A percentile compares a stretch with the other conserved stretches of the same genome.
These are phyloP conservation scores for Sphecodes monilicornis DNA, from an alignment of 2,888 invertebrate species.

Conservation along the genomic window DNA sequence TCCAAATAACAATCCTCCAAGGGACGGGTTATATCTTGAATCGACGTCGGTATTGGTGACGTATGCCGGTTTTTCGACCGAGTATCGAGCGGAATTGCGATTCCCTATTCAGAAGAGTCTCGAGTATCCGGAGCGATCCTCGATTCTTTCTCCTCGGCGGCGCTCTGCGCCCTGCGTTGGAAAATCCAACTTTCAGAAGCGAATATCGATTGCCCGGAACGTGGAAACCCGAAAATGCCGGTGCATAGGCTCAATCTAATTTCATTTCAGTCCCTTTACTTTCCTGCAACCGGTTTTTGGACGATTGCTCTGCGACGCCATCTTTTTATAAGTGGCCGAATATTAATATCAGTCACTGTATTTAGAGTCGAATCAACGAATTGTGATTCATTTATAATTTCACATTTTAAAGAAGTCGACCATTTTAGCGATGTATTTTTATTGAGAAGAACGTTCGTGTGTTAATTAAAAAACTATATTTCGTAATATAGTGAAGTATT, in stretches of 20 bases:
- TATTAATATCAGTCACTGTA: too few species aligned
- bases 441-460: neutral
- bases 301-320: too few species aligned
- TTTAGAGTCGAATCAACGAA: too few species aligned
- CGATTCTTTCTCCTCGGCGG: slow-evolving; percentile 12
- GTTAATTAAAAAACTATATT: too few species aligned
- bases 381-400: too few species aligned
- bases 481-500: neutral
- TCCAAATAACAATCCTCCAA: slow-evolving; percentile 57
- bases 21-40: slow-evolving; percentile 60
- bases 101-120: slow-evolving; percentile 24
- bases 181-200: slow-evolving; percentile 5
- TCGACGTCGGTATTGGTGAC: slow-evolving; percentile 33
- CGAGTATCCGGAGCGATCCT: slow-evolving; percentile 32
- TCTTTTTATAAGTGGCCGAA: too few species aligned
- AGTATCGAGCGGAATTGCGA: slow-evolving; percentile 40
- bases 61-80: slow-evolving; percentile 28
- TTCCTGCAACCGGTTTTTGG: neutral
- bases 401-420: neutral
- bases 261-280: neutral
- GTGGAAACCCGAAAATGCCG: neutral
- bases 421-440: neutral
- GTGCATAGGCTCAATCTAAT: neutral
- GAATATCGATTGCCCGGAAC: neutral
- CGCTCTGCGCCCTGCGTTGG: neutral